phyloP scores from a whole-genome alignment of 2,113 vertebrate species.

The Oryzias javanicus region DNA sequence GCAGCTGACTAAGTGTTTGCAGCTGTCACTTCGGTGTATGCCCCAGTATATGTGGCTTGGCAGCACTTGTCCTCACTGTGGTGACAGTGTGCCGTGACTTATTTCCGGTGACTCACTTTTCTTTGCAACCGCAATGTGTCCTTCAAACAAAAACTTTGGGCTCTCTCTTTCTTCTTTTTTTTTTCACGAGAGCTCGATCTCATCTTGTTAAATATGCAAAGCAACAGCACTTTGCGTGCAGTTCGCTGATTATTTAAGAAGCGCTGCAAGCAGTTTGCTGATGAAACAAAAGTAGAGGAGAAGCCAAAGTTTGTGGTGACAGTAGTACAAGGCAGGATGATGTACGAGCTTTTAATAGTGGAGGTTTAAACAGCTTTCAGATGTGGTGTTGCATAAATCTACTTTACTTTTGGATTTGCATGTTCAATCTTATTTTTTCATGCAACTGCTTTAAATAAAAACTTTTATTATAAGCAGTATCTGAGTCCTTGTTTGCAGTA shows the following conservation, averaged over 20 bases:
- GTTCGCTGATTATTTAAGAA: constrained; percentile 63
- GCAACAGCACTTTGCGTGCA: constrained; percentile 51
- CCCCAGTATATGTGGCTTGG: constrained; percentile 70
- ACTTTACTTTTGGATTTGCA: constrained; percentile 8
- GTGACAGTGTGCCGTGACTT: constrained; percentile 73
- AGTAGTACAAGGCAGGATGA: constrained; percentile 44
- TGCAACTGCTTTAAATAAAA: constrained; percentile 11
- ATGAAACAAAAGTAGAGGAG: constrained; percentile 56
- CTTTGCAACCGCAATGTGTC: constrained; percentile 60
- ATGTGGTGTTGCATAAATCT: constrained; percentile 26
- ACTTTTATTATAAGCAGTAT: constrained; percentile 38
- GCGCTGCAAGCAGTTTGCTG: constrained; percentile 57
- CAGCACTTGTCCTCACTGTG: constrained; percentile 68
- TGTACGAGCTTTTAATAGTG: constrained; percentile 52
- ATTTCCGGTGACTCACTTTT: constrained; percentile 72
- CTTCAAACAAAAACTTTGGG: constrained; percentile 37
- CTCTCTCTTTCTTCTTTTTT: background rate
- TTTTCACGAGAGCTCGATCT: constrained; percentile 62
- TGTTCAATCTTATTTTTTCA: no score
- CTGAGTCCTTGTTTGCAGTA: constrained; percentile 26
- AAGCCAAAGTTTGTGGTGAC: constrained; percentile 50
- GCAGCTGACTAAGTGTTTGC: constrained; percentile 67
- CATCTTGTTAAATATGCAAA: constrained; percentile 55
- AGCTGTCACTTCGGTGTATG: constrained; percentile 71
- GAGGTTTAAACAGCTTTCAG: constrained; percentile 52